phyloP scores from a whole-genome alignment of 2,113 vertebrate species.

The Ia io region DNA sequence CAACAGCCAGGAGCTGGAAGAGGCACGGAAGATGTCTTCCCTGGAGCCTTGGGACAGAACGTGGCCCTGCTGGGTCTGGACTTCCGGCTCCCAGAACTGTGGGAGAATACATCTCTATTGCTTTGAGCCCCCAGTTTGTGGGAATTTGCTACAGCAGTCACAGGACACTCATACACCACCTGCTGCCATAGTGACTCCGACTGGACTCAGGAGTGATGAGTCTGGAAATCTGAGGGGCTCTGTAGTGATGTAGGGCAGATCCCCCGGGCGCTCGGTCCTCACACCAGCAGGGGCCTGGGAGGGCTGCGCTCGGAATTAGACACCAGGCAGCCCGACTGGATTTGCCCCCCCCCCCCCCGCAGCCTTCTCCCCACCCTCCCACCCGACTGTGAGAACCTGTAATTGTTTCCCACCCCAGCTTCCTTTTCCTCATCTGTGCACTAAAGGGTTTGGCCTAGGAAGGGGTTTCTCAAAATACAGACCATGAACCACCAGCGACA shows the following conservation, averaged over 20 bases:
- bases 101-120: not conserved
- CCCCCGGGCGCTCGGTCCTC: too few species aligned
- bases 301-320: not conserved
- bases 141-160: not conserved
- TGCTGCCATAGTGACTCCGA: accelerated
- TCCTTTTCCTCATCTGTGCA: not conserved
- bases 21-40: not conserved
- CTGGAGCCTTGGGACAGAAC: not conserved
- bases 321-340: not conserved
- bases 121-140: not conserved
- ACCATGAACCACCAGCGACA: accelerated
- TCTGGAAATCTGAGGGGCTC: accelerated
- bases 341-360: accelerated
- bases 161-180: not conserved
- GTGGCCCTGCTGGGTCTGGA: not conserved
- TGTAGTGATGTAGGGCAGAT: accelerated
- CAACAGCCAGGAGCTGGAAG: not conserved
- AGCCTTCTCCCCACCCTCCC: accelerated
- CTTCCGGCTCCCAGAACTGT: not conserved
- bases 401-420: too few species aligned
- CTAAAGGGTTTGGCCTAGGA: not conserved
- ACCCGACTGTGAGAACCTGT: not conserved
- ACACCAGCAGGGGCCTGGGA: not conserved
- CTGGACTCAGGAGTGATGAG: not conserved
- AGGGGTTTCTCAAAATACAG: too few species aligned